A percentile compares a stretch with the other conserved stretches of the same genome.
Conservation (phyloP, 2,888 invertebrate species). For the Drosophila paracracens region DNA sequence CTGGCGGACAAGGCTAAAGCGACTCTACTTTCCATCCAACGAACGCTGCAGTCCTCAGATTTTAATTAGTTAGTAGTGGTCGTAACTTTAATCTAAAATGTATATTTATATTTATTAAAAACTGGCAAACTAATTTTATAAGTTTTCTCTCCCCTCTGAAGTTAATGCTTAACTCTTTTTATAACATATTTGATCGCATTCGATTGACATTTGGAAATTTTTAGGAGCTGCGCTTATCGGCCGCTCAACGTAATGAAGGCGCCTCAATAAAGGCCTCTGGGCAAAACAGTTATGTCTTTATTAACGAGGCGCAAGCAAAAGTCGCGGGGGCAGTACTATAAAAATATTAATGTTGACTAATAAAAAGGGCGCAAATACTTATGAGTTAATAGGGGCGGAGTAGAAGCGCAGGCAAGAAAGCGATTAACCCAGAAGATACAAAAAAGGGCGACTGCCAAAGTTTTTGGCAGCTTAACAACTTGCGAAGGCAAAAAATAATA, state of each 20-base stretch:
- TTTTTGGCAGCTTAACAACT: slow-evolving; percentile 67
- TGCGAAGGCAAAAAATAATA: slow-evolving; percentile 21
- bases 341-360: slow-evolving; percentile 74
- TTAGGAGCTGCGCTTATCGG: slow-evolving; percentile 28
- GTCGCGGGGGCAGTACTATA: slow-evolving; percentile 52
- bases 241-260: slow-evolving; percentile 15
- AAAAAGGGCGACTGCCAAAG: slow-evolving; percentile 28
- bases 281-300: slow-evolving; percentile 64
- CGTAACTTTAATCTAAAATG: not conserved
- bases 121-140: not conserved
- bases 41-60: not conserved
- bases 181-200: slow-evolving; percentile 20
- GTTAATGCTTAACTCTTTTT: not conserved
- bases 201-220: slow-evolving; percentile 34
- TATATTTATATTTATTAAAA: not conserved
- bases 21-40: not conserved
- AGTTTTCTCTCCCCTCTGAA: not conserved
- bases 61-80: not conserved
- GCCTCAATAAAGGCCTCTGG: slow-evolving; percentile 34
- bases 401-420: slow-evolving; percentile 66
- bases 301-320: slow-evolving; percentile 69
- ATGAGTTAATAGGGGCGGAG: not conserved
- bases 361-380: slow-evolving; percentile 61
- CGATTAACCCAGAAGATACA: slow-evolving; percentile 70
- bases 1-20: too few relatives aligned